Percentiles rank a stretch among this genome's conserved stretches.
Evolutionary conservation across 2,113 vertebrate species (phyloP).

Genomic region (Vanacampus margaritifer): DNA sequence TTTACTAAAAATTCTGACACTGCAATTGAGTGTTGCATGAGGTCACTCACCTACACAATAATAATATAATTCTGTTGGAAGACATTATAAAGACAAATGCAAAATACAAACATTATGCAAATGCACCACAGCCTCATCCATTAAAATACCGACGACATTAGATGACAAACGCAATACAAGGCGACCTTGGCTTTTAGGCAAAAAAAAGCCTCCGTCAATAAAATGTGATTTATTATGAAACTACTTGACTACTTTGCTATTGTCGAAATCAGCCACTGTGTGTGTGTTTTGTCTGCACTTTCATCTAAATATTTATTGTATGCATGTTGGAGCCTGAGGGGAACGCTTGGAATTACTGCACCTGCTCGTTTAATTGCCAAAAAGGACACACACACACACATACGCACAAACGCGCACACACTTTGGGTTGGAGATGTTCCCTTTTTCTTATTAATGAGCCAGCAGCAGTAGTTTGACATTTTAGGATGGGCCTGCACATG

Average conservation of each 20-base stretch:
- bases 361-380: conserved; percentile 68
- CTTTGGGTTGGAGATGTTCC: conserved; percentile 63
- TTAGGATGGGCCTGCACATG: conserved; percentile 67
- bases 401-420: conserved; percentile 43
- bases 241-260: neutral
- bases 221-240: conserved; percentile 27
- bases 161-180: neutral
- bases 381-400: conserved; percentile 40
- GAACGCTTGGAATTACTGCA: conserved; percentile 70
- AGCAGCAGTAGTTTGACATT: conserved; percentile 67
- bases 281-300: conserved; percentile 45
- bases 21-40: neutral
- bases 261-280: conserved; percentile 38
- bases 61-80: neutral
- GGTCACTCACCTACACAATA: neutral
- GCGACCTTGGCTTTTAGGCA: neutral
- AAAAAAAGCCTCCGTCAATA: neutral
- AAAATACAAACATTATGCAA: conserved; percentile 1
- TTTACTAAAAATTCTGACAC: neutral
- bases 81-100: conserved; percentile 1
- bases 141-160: neutral
- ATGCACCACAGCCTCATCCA: neutral
- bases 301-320: conserved; percentile 75
- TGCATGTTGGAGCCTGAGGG: conserved; percentile 69
- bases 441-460: conserved; percentile 74